Evolutionary conservation across 2,888 invertebrate genomes (phyloP).

Genomic region (Thymelicus lineola): DNA sequence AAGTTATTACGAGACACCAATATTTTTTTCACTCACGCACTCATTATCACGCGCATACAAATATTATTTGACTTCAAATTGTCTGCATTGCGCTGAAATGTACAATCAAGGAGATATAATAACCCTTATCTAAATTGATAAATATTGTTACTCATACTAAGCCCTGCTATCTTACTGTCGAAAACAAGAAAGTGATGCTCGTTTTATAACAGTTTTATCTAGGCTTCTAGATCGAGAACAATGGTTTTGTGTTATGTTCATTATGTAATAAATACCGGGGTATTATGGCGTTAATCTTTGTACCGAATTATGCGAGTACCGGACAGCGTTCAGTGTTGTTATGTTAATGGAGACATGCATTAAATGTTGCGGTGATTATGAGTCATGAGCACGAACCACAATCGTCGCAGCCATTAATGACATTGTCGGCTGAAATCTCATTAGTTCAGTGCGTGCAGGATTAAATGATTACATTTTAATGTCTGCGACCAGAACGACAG

Average conservation of each 20-base stretch:
- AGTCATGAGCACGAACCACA: constrained; percentile 68
- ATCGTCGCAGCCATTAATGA: constrained; percentile 72
- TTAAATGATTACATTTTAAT: constrained; percentile 81
- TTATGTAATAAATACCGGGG: constrained; percentile 45
- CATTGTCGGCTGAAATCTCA: constrained; percentile 79
- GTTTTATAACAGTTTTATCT: constrained; percentile 71
- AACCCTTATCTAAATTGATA: constrained; percentile 81
- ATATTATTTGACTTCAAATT: constrained; percentile 45
- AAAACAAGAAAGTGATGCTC: constrained; percentile 71
- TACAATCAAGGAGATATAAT: constrained; percentile 58
- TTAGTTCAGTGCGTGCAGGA: constrained; percentile 80
- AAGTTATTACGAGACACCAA: too few relatives aligned
- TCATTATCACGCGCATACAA: not conserved
- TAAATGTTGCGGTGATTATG: constrained; percentile 72
- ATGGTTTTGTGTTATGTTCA: constrained; percentile 54
- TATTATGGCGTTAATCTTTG: constrained; percentile 51
- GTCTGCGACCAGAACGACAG: constrained; percentile 61
- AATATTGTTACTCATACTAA: constrained; percentile 69
- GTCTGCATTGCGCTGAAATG: constrained; percentile 69
- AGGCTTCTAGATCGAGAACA: constrained; percentile 57
- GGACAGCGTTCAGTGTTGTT: constrained; percentile 47
- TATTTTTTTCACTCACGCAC: too few relatives aligned
- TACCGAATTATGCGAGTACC: constrained; percentile 52
- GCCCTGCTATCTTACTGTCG: constrained; percentile 71
- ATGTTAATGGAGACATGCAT: constrained; percentile 62